A percentile compares a stretch with the other conserved stretches of the same genome.
These are phyloP conservation scores for Numida meleagris DNA, from an alignment of 2,113 vertebrate genomes.

Conservation along the genomic window DNA sequence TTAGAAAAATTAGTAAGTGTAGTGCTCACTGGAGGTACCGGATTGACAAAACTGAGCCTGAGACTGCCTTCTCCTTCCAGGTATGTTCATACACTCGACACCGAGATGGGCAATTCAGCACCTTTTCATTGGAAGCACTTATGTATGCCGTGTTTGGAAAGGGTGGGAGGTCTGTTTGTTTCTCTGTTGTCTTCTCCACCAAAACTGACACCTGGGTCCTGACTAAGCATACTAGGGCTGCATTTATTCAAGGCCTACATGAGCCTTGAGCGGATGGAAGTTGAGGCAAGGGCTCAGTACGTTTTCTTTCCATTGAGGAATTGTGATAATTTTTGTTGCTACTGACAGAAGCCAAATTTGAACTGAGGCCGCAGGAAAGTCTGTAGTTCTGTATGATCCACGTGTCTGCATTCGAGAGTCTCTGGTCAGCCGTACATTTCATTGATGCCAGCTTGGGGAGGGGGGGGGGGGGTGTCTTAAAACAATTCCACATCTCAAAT, in stretches of 20 bases:
- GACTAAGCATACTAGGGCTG: background rate
- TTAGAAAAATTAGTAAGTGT: background rate
- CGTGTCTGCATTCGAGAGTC: background rate
- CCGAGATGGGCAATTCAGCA: background rate
- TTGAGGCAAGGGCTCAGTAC: background rate
- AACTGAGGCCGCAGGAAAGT: background rate
- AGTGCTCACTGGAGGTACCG: background rate
- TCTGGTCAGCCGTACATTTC: slow-evolving; percentile 32
- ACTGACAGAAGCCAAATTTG: slow-evolving; percentile 10
- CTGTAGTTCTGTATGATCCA: background rate
- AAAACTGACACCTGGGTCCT: background rate
- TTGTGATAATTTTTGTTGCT: background rate
- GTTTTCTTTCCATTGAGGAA: background rate
- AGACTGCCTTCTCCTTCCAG: background rate
- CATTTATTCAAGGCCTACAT: background rate
- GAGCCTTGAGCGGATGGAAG: background rate
- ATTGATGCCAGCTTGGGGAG: slow-evolving; percentile 31
- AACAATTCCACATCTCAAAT: slow-evolving; percentile 60
- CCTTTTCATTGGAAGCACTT: background rate
- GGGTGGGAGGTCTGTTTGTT: background rate
- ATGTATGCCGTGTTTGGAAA: rapidly evolving
- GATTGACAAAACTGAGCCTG: background rate
- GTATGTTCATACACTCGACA: background rate
- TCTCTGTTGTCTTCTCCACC: background rate
- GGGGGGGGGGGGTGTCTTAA: slow-evolving; percentile 14